A percentile compares a stretch with the other conserved stretches of the same genome.
phyloP scores from a whole-genome alignment of 92 coral and sea anemone species.

The Isaurus tuberculatus region DNA sequence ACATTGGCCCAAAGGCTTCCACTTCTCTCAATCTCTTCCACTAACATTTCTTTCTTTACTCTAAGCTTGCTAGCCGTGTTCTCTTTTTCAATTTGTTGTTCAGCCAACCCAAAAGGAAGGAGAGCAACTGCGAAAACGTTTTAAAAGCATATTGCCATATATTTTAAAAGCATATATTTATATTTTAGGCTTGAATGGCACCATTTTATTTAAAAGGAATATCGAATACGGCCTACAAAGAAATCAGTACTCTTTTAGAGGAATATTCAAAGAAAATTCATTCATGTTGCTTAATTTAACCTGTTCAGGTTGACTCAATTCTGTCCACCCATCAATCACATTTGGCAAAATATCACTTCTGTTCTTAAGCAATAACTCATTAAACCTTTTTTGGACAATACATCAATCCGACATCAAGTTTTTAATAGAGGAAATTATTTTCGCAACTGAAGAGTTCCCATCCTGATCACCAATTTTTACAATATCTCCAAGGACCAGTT shows the following conservation, averaged over 20 bases:
- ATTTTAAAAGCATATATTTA: too few relatives aligned
- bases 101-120: too few relatives aligned
- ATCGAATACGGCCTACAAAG: too few relatives aligned
- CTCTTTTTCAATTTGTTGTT: slow-evolving; percentile 27
- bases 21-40: slow-evolving; percentile 46
- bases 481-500: slow-evolving; percentile 33
- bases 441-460: slow-evolving; percentile 12
- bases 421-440: slow-evolving; percentile 34
- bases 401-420: too few relatives aligned
- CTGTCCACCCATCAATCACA: slow-evolving; percentile 39
- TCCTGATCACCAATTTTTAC: slow-evolving; percentile 24
- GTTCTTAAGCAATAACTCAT: slow-evolving; percentile 29
- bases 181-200: too few relatives aligned
- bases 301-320: too few relatives aligned
- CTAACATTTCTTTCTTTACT: slow-evolving; percentile 46
- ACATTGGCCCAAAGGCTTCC: slow-evolving; percentile 28
- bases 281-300: too few relatives aligned
- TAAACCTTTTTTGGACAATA: slow-evolving; percentile 48
- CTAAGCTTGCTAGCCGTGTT: slow-evolving; percentile 42
- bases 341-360: slow-evolving; percentile 29
- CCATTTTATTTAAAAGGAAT: too few relatives aligned
- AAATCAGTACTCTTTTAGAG: too few relatives aligned
- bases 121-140: too few relatives aligned
- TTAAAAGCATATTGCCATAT: too few relatives aligned
- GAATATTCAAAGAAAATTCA: too few relatives aligned